A percentile compares a stretch with the other conserved stretches of the same genome.
Conservation (phyloP, 2,888 invertebrate genomes). For the Acronicta leporina region DNA sequence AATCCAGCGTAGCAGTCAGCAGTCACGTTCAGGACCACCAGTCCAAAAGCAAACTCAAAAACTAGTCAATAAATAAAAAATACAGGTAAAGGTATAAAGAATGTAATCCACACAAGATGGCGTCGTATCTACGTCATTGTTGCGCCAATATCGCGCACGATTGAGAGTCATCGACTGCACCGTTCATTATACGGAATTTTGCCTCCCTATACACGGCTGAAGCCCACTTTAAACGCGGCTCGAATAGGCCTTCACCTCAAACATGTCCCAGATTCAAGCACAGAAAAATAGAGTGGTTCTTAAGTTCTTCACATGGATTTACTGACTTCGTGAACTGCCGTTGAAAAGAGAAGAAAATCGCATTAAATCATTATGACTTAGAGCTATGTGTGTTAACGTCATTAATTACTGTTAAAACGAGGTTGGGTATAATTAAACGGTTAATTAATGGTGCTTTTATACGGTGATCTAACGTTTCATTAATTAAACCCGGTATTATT, state of each 20-base stretch:
- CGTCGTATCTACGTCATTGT: constrained; percentile 67
- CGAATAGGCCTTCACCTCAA: constrained; percentile 41
- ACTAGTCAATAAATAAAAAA: neutral
- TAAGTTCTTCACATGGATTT: constrained; percentile 27
- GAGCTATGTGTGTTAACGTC: neutral
- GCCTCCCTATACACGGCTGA: constrained; percentile 53
- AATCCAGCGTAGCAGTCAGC: too few relatives aligned
- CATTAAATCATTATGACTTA: neutral
- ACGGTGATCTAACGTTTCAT: constrained; percentile 1
- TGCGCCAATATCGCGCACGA: constrained; percentile 74
- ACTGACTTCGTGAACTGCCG: neutral
- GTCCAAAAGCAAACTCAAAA: neutral
- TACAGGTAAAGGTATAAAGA: neutral
- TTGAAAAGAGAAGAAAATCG: neutral
- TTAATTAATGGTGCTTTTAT: constrained; percentile 10
- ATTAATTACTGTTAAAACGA: constrained; percentile 15
- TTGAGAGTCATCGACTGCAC: constrained; percentile 70
- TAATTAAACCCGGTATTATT: constrained; percentile 3
- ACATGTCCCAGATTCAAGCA: constrained; percentile 39
- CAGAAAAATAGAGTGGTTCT: constrained; percentile 31
- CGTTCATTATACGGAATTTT: constrained; percentile 68
- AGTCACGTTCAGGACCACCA: too few relatives aligned
- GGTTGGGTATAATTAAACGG: constrained; percentile 2
- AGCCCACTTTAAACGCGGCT: constrained; percentile 51
- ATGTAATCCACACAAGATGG: constrained; percentile 37